Evolutionary conservation across 2,797 vertebrate species (phyloP).

Genomic region (Mallotus villosus): DNA sequence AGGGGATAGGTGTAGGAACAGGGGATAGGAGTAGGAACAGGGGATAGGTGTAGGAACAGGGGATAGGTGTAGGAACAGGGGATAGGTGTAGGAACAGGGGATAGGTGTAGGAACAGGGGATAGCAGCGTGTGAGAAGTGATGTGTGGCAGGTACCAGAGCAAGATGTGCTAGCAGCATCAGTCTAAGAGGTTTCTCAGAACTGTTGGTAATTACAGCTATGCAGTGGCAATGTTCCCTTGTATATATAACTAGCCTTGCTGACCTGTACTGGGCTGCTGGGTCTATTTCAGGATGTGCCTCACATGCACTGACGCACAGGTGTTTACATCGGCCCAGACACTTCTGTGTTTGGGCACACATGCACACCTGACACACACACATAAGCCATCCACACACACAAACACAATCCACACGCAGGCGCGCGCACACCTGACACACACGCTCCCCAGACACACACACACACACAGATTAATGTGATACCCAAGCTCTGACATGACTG

Average conservation of each 20-base stretch:
- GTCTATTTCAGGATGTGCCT: background rate
- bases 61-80: no score
- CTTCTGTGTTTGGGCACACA: no score
- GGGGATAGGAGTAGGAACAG: no score
- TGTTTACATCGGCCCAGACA: no score
- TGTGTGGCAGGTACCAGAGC: background rate
- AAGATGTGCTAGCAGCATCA: background rate
- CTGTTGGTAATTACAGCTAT: slow-evolving; percentile 10
- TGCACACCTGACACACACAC: background rate
- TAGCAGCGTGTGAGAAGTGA: background rate
- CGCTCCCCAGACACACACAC: background rate
- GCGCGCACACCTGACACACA: no score
- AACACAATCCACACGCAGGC: background rate
- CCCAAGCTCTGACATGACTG: slow-evolving; percentile 14
- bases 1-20: no score
- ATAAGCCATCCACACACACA: background rate
- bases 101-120: background rate
- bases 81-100: no score
- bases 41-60: no score
- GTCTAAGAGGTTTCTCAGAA: background rate
- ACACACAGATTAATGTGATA: background rate
- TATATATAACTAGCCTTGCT: background rate
- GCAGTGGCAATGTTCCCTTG: background rate
- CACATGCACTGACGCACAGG: no score
- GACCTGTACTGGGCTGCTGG: background rate